These are phyloP conservation scores for Leucozona laternaria DNA, from an alignment of 2,888 invertebrate genomes.

Conservation along the genomic window DNA sequence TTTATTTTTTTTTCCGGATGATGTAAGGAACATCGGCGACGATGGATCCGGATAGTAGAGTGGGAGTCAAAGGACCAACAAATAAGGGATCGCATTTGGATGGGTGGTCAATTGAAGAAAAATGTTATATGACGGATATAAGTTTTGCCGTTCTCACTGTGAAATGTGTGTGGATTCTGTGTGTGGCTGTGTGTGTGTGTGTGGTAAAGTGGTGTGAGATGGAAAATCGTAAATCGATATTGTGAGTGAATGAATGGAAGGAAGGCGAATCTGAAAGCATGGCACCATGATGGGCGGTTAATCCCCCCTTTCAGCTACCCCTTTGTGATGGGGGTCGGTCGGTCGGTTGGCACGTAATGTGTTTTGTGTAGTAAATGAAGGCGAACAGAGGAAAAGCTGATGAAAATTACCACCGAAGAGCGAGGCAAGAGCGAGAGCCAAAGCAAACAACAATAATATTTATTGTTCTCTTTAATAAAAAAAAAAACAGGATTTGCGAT, in stretches of 20 bases:
- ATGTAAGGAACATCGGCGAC: conserved; percentile 60
- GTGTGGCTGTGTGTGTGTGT: background rate
- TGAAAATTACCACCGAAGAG: conserved; percentile 59
- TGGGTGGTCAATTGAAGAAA: conserved; percentile 62
- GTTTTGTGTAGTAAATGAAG: conserved; percentile 61
- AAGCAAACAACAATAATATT: conserved; percentile 72
- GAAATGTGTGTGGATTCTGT: conserved; percentile 49
- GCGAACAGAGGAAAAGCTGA: conserved; percentile 60
- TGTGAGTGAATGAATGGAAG: conserved; percentile 76
- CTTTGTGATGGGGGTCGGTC: background rate
- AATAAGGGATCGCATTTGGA: conserved; percentile 31
- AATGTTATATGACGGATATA: conserved; percentile 67
- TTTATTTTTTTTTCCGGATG: conserved; percentile 52
- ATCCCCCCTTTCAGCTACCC: conserved; percentile 18
- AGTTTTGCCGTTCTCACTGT: conserved; percentile 56
- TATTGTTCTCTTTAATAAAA: conserved; percentile 58
- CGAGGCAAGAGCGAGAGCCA: conserved; percentile 50
- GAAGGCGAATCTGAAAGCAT: conserved; percentile 65
- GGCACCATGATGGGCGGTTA: conserved; percentile 55
- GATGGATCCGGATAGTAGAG: conserved; percentile 19
- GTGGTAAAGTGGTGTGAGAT: conserved; percentile 51
- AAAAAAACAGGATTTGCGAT: conserved; percentile 38
- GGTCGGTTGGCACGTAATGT: conserved; percentile 58
- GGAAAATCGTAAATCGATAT: conserved; percentile 78
- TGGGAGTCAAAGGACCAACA: conserved; percentile 47